Evolutionary conservation across 2,113 vertebrate genomes (phyloP).

Genomic region (Cygnus buccinator): DNA sequence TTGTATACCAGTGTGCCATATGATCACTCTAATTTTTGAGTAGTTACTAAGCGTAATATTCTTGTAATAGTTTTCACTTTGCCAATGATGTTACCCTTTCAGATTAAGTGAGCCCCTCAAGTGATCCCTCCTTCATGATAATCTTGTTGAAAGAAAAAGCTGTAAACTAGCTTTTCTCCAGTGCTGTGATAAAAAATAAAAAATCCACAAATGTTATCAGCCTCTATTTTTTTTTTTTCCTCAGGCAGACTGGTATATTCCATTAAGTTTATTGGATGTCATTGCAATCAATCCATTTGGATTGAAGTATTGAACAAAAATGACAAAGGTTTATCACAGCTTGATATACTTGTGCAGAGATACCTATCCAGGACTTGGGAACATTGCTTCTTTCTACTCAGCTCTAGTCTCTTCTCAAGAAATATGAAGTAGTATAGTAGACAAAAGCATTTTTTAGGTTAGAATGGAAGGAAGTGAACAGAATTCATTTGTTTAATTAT

Average conservation of each 20-base stretch:
- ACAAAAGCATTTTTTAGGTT: not conserved
- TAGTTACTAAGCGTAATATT: not conserved
- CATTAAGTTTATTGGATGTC: not conserved
- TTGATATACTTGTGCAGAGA: fast-evolving
- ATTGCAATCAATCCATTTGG: not conserved
- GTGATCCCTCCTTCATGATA: not conserved
- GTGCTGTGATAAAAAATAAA: not conserved
- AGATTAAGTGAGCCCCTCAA: not conserved
- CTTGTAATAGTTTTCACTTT: not conserved
- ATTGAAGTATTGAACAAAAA: not conserved
- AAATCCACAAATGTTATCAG: not conserved
- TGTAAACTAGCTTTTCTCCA: not conserved
- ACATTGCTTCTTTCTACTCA: not conserved
- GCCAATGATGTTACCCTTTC: not conserved
- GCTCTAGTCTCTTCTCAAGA: not conserved
- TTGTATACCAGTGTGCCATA: not conserved
- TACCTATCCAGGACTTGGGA: not conserved
- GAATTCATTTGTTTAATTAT: not conserved
- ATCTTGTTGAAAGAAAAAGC: not conserved
- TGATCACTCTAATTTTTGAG: not conserved
- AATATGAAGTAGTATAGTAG: not conserved
- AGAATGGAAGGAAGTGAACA: not conserved
- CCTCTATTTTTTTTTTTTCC: not conserved
- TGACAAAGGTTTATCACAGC: not conserved
- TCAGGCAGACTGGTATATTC: not conserved